Percentiles rank a stretch among this genome's conserved stretches.
These are phyloP conservation scores for Thunnus albacares DNA, from an alignment of 2,797 vertebrate species.

Conservation along the genomic window DNA sequence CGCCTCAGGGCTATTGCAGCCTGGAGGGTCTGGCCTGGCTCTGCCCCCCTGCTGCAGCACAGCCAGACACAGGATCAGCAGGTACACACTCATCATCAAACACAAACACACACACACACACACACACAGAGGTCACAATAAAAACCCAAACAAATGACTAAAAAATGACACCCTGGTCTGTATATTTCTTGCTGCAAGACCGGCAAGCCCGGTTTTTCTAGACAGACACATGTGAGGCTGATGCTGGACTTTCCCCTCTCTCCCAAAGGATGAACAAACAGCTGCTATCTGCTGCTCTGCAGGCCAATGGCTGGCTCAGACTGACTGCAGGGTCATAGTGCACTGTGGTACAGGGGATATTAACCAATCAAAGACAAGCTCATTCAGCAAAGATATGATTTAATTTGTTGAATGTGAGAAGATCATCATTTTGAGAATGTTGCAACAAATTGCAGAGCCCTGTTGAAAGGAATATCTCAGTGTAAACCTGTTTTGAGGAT, in stretches of 20 bases:
- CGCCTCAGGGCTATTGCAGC: slow-evolving; percentile 57
- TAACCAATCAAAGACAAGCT: neutral
- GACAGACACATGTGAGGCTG: slow-evolving; percentile 8
- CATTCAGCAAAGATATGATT: neutral
- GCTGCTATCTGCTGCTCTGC: slow-evolving; percentile 61
- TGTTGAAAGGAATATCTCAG: neutral
- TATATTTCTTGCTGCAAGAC: slow-evolving; percentile 20
- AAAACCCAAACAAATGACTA: neutral
- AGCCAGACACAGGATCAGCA: slow-evolving; percentile 63
- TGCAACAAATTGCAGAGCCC: neutral
- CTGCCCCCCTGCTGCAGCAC: slow-evolving; percentile 55
- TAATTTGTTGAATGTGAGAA: neutral
- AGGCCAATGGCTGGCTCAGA: slow-evolving; percentile 52
- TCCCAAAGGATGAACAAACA: slow-evolving; percentile 65
- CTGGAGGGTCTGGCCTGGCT: slow-evolving; percentile 34
- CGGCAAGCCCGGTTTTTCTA: slow-evolving; percentile 29
- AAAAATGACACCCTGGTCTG: neutral
- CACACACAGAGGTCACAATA: neutral
- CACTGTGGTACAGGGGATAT: slow-evolving; percentile 39
- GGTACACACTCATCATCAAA: slow-evolving; percentile 62
- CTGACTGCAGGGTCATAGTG: slow-evolving; percentile 49
- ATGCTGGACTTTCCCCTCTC: slow-evolving; percentile 66
- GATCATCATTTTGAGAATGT: neutral
- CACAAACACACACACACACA: slow-evolving; percentile 13
- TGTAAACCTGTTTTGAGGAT: neutral